Base-by-base conservation (phyloP, 2,888 invertebrate species). In the Ectobius pallidus region DNA sequence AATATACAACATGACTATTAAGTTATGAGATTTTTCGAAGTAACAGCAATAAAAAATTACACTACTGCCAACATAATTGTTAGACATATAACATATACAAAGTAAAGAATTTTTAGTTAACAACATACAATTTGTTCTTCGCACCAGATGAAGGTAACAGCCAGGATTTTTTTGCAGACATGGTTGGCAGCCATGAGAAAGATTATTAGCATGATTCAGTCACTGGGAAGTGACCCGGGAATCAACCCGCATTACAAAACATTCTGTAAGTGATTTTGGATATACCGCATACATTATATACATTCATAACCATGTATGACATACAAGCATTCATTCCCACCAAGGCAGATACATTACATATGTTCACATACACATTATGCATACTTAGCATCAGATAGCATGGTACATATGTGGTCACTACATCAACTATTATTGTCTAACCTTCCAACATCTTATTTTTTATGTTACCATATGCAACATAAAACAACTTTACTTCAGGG, bases 361-460 rank as follows among this genome's bases (percentile, higher is more conserved):
- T 39, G 22, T 22, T 39, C 18, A 11, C n/a, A 34, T 46, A 32
- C 30, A 39, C 22, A 49, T 30, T 52, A 16, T 11, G 46, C 69
- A 46, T 49, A 4, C 20, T 20, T 18, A 49, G 32, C 22, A 25
- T 49, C 39, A 49, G 39, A 22, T 32, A 49, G 27, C 27, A 22
- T 49, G n/a, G 11, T 49, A 46, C 44, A 22, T 63, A 63, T 42
- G 42, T 20, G 46, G 27, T 46, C 46, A 70, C 63, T 71, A 71
- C 63, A 49, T 44, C 44, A 46, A 49, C 71, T 71, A 71, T 71
- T 71, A 71, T 71, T 71, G 71, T 71, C 71, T 71, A 71, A 71
- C 27, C 65, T 27, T 46, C 25, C 44, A 44, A 44, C 27, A 70
- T 58, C 39, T 7, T 68, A 25, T 49, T 49, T 30, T 68, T 49